phyloP scores from a whole-genome alignment of 2,888 invertebrate species.

The Xestia sexstrigata region DNA sequence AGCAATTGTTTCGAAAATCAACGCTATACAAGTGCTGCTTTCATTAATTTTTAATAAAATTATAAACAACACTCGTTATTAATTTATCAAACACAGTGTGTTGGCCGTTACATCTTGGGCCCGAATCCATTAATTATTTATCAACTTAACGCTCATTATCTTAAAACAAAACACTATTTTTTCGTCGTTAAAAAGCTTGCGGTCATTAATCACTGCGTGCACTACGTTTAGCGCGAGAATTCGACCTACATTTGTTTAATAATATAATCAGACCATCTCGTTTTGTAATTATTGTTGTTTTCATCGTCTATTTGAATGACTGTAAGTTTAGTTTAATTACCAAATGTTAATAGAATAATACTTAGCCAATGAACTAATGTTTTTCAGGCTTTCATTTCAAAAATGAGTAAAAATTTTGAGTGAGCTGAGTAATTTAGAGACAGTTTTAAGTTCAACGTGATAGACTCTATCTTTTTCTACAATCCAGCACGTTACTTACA shows the following conservation, averaged over 20 bases:
- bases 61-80: slow-evolving; percentile 60
- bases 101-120: slow-evolving; percentile 71
- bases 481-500: neutral
- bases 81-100: slow-evolving; percentile 72
- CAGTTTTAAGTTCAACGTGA: too few species aligned
- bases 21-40: slow-evolving; percentile 9
- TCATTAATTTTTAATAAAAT: slow-evolving; percentile 52
- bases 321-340: neutral
- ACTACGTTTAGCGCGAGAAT: slow-evolving; percentile 63
- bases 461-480: neutral
- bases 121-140: slow-evolving; percentile 83
- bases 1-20: neutral
- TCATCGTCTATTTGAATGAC: slow-evolving; percentile 32
- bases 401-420: neutral
- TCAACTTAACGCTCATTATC: slow-evolving; percentile 85
- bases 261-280: slow-evolving; percentile 57
- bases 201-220: slow-evolving; percentile 81
- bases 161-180: slow-evolving; percentile 82
- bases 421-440: neutral
- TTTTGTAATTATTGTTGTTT: slow-evolving; percentile 42
- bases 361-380: too few species aligned
- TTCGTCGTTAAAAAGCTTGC: slow-evolving; percentile 76
- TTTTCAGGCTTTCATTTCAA: neutral
- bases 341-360: neutral
- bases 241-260: slow-evolving; percentile 62